Base-by-base conservation (phyloP, 2,113 vertebrate genomes). In the Galemys pyrenaicus region DNA sequence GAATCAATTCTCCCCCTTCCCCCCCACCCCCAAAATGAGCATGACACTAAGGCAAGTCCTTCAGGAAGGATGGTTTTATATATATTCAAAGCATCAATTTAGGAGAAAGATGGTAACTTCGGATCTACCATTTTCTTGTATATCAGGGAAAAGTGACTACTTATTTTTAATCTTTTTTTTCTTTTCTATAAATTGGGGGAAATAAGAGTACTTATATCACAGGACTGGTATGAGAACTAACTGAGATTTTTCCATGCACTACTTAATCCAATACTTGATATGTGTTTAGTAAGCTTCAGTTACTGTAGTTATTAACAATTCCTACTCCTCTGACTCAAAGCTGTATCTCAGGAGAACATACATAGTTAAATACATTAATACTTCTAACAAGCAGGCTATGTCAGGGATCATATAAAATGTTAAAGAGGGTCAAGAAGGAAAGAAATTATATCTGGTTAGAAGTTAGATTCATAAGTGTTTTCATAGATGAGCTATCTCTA, bases 281-380 rank as follows among this genome's bases (percentile, higher is more conserved):
- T 19, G 51, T 77, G 49, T 62, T 71, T 30, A 39, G 19, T 30
- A 74, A 77, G 37, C n/a, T 65, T 64, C 51, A 20, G 22, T 51
- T 83, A n/a, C 77, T 73, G 15, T 70, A 51, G 46, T 56, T 87
- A 49, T 35, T 17, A 88, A 67, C 20, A 35, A 60, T 41, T 91
- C 16, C 22, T 71, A 58, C 26, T 24, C 16, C 46, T 89, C 12
- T 51, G 12, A 51, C 9, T 39, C 39, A 30, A 41, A 0, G 10
- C 20, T 44, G 17, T n/a, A 81, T 71, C 54, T 22, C 10, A 51
- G 88, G 41, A 73, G 16, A 74, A 22, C 6, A 20, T 6, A 86
- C 64, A 35, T n/a, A 64, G 65, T 77, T 73, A 86, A 77, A 84
- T 82, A 22, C 37, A 95, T 46, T 79, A 84, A 75, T 70, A 65